Conservation (phyloP, 2,888 invertebrate genomes). For the Macroteleia sp. region DNA sequence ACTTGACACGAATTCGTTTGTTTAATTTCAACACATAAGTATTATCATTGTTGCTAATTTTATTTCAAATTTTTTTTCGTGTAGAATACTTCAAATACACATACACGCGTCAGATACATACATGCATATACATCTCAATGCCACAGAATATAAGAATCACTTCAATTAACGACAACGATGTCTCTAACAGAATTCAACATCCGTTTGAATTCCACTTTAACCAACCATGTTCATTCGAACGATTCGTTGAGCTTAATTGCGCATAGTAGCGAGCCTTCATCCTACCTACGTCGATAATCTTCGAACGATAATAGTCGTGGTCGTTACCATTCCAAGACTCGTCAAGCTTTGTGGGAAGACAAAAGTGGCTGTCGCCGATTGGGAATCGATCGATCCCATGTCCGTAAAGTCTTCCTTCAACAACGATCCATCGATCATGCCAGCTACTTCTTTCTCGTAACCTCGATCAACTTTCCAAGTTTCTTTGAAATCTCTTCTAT, state of each 20-base stretch:
- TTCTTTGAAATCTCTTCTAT: slow-evolving; percentile 78
- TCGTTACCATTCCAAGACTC: slow-evolving; percentile 70
- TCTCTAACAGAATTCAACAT: slow-evolving; percentile 60
- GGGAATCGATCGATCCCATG: slow-evolving; percentile 75
- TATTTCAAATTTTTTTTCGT: slow-evolving; percentile 35
- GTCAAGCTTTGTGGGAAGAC: slow-evolving; percentile 71
- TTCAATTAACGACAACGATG: slow-evolving; percentile 59
- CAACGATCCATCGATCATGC: slow-evolving; percentile 77
- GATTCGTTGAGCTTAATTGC: slow-evolving; percentile 63
- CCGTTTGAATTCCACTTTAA: slow-evolving; percentile 62
- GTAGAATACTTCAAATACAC: slow-evolving; percentile 25
- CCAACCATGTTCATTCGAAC: slow-evolving; percentile 58
- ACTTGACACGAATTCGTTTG: slow-evolving; percentile 21
- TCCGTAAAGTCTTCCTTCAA: slow-evolving; percentile 72
- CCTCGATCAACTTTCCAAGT: slow-evolving; percentile 75
- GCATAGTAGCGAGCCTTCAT: slow-evolving; percentile 54
- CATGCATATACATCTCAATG: slow-evolving; percentile 38
- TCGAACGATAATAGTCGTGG: slow-evolving; percentile 68
- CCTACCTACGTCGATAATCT: slow-evolving; percentile 72
- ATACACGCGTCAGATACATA: slow-evolving; percentile 29
- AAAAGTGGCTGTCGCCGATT: slow-evolving; percentile 75
- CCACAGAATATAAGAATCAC: slow-evolving; percentile 55
- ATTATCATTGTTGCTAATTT: slow-evolving; percentile 48
- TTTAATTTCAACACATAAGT: slow-evolving; percentile 1
- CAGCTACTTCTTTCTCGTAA: slow-evolving; percentile 76